Evolutionary conservation across 2,113 vertebrate genomes (phyloP), one percentile per base, ranked within the genome.

Genomic region (Pachyramphus minor): DNA sequence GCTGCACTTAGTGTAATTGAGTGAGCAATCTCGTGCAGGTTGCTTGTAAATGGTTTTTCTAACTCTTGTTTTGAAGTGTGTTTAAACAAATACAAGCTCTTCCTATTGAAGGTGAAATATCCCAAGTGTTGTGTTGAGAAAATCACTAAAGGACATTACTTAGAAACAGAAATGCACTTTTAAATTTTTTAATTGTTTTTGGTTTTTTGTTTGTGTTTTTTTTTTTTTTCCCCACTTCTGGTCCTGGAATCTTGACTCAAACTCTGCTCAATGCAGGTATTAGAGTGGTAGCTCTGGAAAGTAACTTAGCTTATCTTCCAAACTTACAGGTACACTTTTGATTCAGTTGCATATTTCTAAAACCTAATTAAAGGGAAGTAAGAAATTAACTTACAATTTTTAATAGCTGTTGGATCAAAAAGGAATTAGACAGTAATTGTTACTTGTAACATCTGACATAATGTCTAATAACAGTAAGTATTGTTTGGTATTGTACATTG

Each of bases 231-330:
- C 19, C 17, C 5, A 2, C 33, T 45, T 87, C 47, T 99, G 99
- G 99, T 89, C 99, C 99, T 92, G 99, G 99, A 53, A 90, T 99
- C 83, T 97, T 99, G 95, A 99, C 99, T 5, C 97, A 92, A 67
- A 96, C 98, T 25, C 96, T 99, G 62, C 97, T 99, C 64, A 98
- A 98, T 95, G 96, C 97, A 93, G 99, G 99, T 80, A 96, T 98
- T 87, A 98, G 95, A 96, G 98, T 99, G 79, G 96, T 99, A 86
- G 98, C 98, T 76, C 98, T 99, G 53, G 99, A 99, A 97, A 98
- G 97, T 52, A 95, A 98, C 42, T 91, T 30, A 58, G 55, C n/a
- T 71, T 99, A 99, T 96, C 85, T 99, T 80, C 92, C 89, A 66
- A 95, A 98, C 17, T 97, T 99, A 94, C 94, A 98, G 99, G 99